These are phyloP conservation scores for Drosophila paranaensis DNA, from an alignment of 2,888 invertebrate genomes.

Conservation along the genomic window DNA sequence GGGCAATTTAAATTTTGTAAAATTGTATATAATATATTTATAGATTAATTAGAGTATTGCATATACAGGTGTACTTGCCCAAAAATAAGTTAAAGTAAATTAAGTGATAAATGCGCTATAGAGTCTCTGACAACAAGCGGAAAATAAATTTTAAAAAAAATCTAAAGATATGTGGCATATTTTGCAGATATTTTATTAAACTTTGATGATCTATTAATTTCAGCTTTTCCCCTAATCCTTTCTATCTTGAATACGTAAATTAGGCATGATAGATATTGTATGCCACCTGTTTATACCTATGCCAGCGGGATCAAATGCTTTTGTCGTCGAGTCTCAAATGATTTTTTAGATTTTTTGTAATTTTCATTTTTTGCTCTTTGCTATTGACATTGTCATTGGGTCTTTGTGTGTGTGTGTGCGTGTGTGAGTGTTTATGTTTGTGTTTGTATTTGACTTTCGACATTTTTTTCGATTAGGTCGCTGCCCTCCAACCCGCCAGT, in stretches of 20 bases:
- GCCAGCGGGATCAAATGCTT: background rate
- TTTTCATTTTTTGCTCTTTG: constrained; percentile 35
- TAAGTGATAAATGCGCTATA: too few relatives aligned
- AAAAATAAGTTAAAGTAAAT: too few relatives aligned
- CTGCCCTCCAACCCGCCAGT: background rate
- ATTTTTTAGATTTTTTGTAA: constrained; percentile 34
- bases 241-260: too few relatives aligned
- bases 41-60: too few relatives aligned
- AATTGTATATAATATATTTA: too few relatives aligned
- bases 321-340: constrained; percentile 15
- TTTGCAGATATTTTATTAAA: too few relatives aligned
- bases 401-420: constrained; percentile 5
- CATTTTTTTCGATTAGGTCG: constrained; percentile 68
- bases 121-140: too few relatives aligned
- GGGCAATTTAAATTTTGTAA: too few relatives aligned
- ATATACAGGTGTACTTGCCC: too few relatives aligned
- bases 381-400: constrained; percentile 65
- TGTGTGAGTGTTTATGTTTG: constrained; percentile 2
- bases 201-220: background rate
- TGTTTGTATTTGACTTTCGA: constrained; percentile 67
- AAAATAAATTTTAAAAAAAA: too few relatives aligned
- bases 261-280: background rate
- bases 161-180: too few relatives aligned
- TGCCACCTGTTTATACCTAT: background rate
- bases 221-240: too few relatives aligned